Evolutionary conservation across 2,113 vertebrate genomes (phyloP).

Genomic region (Thamnaconus septentrionalis): DNA sequence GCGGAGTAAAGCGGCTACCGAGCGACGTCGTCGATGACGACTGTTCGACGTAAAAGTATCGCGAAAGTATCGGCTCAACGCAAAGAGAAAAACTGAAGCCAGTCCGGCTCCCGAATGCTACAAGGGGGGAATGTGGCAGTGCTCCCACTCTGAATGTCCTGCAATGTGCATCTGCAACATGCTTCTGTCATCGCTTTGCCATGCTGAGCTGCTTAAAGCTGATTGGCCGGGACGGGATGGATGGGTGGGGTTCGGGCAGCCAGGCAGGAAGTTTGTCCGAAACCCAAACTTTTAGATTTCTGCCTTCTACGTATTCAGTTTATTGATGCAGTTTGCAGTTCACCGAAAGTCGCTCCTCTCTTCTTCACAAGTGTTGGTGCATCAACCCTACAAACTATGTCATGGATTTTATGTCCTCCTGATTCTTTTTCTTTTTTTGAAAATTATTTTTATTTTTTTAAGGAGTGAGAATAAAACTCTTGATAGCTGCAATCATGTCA

Average conservation of each 20-base stretch:
- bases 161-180: conserved; percentile 78
- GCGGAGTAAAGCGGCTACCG: not conserved
- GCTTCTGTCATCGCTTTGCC: conserved; percentile 81
- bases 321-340: too few relatives aligned
- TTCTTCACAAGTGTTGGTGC: too few relatives aligned
- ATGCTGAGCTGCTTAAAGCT: conserved; percentile 73
- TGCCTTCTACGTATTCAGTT: too few relatives aligned
- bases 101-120: conserved; percentile 24
- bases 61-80: not conserved
- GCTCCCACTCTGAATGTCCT: conserved; percentile 63
- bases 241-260: conserved; percentile 26
- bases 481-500: too few relatives aligned
- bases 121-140: conserved; percentile 16
- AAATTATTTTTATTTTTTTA: too few relatives aligned
- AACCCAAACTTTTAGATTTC: conserved; percentile 1
- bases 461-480: too few relatives aligned
- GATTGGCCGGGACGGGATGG: conserved; percentile 59
- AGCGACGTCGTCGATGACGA: not conserved
- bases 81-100: not conserved
- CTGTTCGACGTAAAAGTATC: not conserved
- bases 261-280: conserved; percentile 28
- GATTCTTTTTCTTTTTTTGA: too few relatives aligned
- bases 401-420: too few relatives aligned
- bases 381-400: too few relatives aligned
- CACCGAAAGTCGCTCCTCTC: too few relatives aligned